These are phyloP conservation scores for Drosophila paulistorum DNA, from an alignment of 1,140 invertebrate species.

Conservation along the genomic window DNA sequence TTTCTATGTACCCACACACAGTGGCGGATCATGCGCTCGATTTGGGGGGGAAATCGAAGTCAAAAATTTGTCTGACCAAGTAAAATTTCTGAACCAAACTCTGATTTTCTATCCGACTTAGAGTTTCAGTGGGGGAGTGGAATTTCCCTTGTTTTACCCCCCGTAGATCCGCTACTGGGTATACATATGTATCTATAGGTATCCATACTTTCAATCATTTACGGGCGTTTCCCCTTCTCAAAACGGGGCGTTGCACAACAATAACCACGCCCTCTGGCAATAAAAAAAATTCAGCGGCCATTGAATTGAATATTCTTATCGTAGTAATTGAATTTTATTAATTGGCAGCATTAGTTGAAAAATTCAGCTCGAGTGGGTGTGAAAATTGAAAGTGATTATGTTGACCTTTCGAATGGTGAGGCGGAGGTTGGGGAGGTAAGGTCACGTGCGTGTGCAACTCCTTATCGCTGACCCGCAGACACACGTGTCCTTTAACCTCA, in stretches of 20 bases:
- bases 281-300: neutral
- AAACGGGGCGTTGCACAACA: neutral
- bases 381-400: conserved; percentile 33
- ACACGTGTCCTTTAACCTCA: conserved; percentile 30
- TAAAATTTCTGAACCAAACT: too few species aligned
- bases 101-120: too few species aligned
- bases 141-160: too few species aligned
- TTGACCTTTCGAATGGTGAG: neutral
- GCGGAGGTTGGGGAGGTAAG: neutral
- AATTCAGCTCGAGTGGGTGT: conserved; percentile 55
- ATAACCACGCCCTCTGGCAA: neutral
- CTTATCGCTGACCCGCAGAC: conserved; percentile 61
- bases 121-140: too few species aligned
- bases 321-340: conserved; percentile 68
- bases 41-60: too few species aligned
- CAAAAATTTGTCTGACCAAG: too few species aligned
- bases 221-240: neutral
- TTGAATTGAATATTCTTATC: neutral
- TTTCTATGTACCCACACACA: too few species aligned
- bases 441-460: conserved; percentile 49
- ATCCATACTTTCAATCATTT: too few species aligned
- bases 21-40: too few species aligned
- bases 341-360: conserved; percentile 35
- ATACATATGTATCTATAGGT: too few species aligned
- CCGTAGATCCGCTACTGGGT: too few species aligned